These are phyloP conservation scores for Myotis pilosus DNA, from an alignment of 2,797 vertebrate genomes.

Conservation along the genomic window DNA sequence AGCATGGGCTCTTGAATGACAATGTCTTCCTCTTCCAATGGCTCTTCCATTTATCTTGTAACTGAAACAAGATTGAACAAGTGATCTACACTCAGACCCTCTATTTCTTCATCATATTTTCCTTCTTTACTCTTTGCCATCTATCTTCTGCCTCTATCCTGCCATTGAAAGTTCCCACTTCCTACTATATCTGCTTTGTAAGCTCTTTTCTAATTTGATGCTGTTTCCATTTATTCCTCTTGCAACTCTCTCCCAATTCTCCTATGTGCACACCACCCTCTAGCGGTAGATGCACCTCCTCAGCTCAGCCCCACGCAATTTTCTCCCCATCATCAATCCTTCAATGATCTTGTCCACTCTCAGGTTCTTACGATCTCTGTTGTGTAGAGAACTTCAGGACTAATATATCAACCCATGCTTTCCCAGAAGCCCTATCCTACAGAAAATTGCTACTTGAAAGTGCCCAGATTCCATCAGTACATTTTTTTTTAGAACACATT, in stretches of 20 bases:
- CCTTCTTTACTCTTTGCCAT: background rate
- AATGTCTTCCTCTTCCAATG: background rate
- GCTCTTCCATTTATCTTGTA: background rate
- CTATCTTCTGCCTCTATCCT: background rate
- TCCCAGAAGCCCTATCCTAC: background rate
- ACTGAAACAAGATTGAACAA: constrained; percentile 10
- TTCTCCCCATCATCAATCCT: background rate
- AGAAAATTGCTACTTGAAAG: constrained; percentile 21
- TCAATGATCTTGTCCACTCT: background rate
- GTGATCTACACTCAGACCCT: background rate
- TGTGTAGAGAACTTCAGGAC: background rate
- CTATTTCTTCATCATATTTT: background rate
- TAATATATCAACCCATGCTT: background rate
- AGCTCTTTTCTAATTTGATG: background rate
- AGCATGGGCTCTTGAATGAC: background rate
- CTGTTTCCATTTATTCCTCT: background rate
- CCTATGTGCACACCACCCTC: background rate
- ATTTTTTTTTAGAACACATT: background rate
- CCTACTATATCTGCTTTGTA: background rate
- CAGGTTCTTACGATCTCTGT: background rate
- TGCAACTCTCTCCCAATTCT: background rate
- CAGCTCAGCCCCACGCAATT: background rate
- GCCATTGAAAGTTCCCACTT: background rate
- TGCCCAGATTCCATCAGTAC: background rate
- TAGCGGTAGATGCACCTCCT: background rate